These are phyloP conservation scores for Drosophila sucinea DNA, from an alignment of 1,140 invertebrate species.

Conservation along the genomic window DNA sequence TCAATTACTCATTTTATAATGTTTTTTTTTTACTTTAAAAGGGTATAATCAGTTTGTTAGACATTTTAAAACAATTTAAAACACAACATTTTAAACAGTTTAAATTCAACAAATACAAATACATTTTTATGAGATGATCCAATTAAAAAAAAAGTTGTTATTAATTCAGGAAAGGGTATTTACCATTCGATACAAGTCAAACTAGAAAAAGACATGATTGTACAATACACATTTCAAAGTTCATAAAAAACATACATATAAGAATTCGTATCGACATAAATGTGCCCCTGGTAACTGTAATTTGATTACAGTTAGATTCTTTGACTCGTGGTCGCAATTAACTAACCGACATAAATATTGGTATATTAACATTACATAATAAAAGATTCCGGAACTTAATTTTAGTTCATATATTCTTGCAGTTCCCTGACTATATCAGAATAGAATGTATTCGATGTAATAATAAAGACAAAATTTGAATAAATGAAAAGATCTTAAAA, in stretches of 20 bases:
- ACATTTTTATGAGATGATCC: too few relatives aligned
- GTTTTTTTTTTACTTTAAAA: neutral
- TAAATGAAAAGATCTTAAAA: too few relatives aligned
- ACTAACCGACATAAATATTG: slow-evolving; percentile 3
- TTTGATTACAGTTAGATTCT: slow-evolving; percentile 46
- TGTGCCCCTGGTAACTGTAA: slow-evolving; percentile 35
- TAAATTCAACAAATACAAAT: too few relatives aligned
- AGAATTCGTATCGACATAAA: slow-evolving; percentile 34
- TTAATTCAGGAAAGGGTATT: neutral
- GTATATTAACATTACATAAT: neutral
- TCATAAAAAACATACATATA: slow-evolving; percentile 38
- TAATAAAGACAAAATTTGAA: too few relatives aligned
- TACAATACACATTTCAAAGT: slow-evolving; percentile 50
- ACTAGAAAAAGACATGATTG: neutral
- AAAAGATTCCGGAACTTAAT: neutral
- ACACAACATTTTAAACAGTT: too few relatives aligned
- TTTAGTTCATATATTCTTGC: neutral
- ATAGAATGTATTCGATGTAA: too few relatives aligned
- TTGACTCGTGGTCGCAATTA: slow-evolving; percentile 29
- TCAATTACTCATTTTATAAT: slow-evolving; percentile 55
- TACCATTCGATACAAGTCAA: neutral
- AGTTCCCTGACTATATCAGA: too few relatives aligned
- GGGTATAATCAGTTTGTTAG: neutral
- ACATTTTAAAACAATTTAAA: neutral
- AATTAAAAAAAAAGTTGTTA: too few relatives aligned